Percentiles rank a stretch among this genome's conserved stretches.
These are phyloP conservation scores for Cydia strobilella DNA, from an alignment of 1,140 invertebrate species.

Conservation along the genomic window DNA sequence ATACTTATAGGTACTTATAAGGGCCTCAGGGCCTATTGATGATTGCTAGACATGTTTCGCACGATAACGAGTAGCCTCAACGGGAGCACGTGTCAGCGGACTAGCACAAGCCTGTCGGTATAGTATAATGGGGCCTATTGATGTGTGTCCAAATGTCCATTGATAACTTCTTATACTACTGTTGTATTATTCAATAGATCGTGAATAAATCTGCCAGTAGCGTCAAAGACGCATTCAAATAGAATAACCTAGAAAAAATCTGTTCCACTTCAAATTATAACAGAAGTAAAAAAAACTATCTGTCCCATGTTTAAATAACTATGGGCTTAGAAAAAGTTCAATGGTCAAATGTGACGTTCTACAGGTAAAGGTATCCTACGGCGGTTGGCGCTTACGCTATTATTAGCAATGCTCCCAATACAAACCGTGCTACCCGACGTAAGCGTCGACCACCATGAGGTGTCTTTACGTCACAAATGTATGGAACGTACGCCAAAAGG, in stretches of 20 bases:
- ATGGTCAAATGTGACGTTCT: not conserved
- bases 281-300: not conserved
- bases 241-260: not conserved
- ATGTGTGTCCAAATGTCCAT: not conserved
- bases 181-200: not conserved
- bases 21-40: too few relatives aligned
- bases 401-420: too few relatives aligned
- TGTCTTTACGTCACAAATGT: not conserved
- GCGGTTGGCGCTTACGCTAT: too few relatives aligned
- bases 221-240: not conserved
- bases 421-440: too few relatives aligned
- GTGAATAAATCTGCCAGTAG: not conserved
- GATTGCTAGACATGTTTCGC: too few relatives aligned
- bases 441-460: too few relatives aligned
- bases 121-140: not conserved
- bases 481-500: not conserved
- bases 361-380: too few relatives aligned
- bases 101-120: not conserved
- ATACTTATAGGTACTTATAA: too few relatives aligned
- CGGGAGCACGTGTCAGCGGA: too few relatives aligned
- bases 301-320: not conserved
- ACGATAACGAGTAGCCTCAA: too few relatives aligned
- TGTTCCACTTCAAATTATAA: slow-evolving; percentile 10
- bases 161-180: not conserved
- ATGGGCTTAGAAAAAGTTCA: not conserved